Conservation (phyloP, 2,888 invertebrate species). For the Quadriops clusia region DNA sequence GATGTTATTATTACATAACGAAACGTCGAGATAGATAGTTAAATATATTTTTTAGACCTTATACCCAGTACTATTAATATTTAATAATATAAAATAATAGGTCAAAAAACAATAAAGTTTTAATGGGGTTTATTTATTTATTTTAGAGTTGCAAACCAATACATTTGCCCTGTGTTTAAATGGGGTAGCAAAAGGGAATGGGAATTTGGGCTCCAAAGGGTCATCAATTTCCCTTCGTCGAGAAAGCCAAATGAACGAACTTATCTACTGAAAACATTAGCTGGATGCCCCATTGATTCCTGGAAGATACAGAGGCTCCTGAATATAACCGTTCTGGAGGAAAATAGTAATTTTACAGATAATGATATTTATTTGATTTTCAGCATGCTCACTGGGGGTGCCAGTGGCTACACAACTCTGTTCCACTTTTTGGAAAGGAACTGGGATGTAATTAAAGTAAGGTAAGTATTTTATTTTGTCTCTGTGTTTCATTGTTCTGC, state of each 20-base stretch:
- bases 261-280: conserved; percentile 63
- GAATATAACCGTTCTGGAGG: conserved; percentile 56
- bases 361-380: conserved; percentile 64
- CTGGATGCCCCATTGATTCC: conserved; percentile 64
- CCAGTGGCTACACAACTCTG: conserved; percentile 58
- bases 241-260: conserved; percentile 65
- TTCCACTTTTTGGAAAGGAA: conserved; percentile 60
- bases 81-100: no score
- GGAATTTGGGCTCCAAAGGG: conserved; percentile 68
- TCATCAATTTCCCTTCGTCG: conserved; percentile 60
- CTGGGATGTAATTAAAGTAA: conserved; percentile 55
- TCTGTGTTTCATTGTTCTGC: no score
- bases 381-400: conserved; percentile 59
- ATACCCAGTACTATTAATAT: conserved; percentile 6
- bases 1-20: no score
- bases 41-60: conserved; percentile 4
- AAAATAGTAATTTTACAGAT: conserved; percentile 62
- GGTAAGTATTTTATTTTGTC: conserved; percentile 43
- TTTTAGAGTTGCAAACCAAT: conserved; percentile 59
- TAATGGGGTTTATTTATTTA: no score
- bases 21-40: no score
- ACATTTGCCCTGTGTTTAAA: conserved; percentile 70
- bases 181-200: conserved; percentile 72
- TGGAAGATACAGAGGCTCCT: conserved; percentile 55
- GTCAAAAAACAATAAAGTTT: no score